These are phyloP conservation scores for Tholera decimalis DNA, from an alignment of 2,888 invertebrate genomes.

Conservation along the genomic window DNA sequence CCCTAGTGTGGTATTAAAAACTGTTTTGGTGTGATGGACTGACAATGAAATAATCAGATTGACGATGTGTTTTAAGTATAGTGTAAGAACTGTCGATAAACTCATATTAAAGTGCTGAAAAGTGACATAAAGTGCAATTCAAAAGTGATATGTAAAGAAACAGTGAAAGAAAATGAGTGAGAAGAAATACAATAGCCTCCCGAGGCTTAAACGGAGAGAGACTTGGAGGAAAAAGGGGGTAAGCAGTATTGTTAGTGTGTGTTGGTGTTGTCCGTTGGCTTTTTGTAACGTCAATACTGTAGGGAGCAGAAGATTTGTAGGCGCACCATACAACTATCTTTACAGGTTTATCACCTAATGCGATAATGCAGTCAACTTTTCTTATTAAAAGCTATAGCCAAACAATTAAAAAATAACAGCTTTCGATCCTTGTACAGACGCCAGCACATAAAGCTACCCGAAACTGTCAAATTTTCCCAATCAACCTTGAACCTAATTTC, in stretches of 20 bases:
- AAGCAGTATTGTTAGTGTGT: conserved; percentile 67
- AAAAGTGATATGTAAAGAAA: conserved; percentile 51
- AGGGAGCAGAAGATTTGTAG: background rate
- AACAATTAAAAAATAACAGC: too few relatives aligned
- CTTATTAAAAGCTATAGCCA: too few relatives aligned
- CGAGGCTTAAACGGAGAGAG: conserved; percentile 81
- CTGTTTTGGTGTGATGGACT: conserved; percentile 8
- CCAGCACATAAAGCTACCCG: too few relatives aligned
- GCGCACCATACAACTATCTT: too few relatives aligned
- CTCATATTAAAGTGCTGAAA: conserved; percentile 29
- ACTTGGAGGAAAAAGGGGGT: conserved; percentile 87
- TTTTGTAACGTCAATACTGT: conserved; percentile 10
- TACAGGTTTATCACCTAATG: too few relatives aligned
- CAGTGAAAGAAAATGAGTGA: conserved; percentile 65
- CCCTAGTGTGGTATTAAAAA: conserved; percentile 12
- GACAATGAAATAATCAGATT: background rate
- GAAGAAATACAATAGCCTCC: conserved; percentile 80
- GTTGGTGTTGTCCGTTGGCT: conserved; percentile 47
- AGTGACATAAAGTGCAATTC: conserved; percentile 33
- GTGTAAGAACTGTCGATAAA: conserved; percentile 10
- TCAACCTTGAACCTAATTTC: too few relatives aligned
- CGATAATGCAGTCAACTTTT: too few relatives aligned
- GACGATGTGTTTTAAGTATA: conserved; percentile 10
- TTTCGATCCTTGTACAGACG: too few relatives aligned
- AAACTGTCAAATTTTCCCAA: too few relatives aligned